Base-by-base conservation (phyloP, 2,113 vertebrate genomes). In the Pholis gunnellus region DNA sequence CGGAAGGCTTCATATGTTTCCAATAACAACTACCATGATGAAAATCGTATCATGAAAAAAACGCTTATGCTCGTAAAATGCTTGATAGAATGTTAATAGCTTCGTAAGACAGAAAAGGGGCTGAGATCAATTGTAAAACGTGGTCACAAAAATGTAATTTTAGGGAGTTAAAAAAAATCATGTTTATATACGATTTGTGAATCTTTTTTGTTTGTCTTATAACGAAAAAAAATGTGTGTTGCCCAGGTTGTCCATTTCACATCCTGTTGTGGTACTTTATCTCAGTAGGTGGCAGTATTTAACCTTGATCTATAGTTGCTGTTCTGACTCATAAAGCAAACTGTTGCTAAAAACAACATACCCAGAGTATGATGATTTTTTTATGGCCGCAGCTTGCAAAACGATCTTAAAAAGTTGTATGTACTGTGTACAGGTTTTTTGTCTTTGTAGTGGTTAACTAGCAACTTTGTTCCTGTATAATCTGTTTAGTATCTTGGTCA, bases 221-320 rank as follows among this genome's bases (percentile, higher is more conserved):
- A 27, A 57, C 22, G 10, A 20, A 38, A 31, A 60, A 15, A 31
- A 18, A 31, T 31, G 18, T 57, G 15, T 44, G 8, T 15, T 34
- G 3, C 10, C 42, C 4, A 40, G 15, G n/a, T 29, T 20, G 10
- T 56, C 36, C 6, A 31, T 31, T 31, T 29, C 8, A 22, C 52
- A n/a, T 71, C 18, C 8, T 64, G 69, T 31, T 31, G 27, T 72
- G 13, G 1, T 34, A 11, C 25, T 64, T 6, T 13, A 44, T 57
- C 27, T 36, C 50, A 72, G 20, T 20, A 80, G 69, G 50, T 66
- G 69, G 38, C 69, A 66, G 69, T 22, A 46, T 65, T 34, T 65
- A 72, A 29, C 68, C 3, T 9, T 42, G 42, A 38, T 52, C 31
- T 54, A 40, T 63, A 63, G 44, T 50, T 5, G 6, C 11, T 48